Evolutionary conservation across 2,797 vertebrate genomes (phyloP), one percentile per base, ranked within the genome.

Genomic region (Phataginus tricuspis): DNA sequence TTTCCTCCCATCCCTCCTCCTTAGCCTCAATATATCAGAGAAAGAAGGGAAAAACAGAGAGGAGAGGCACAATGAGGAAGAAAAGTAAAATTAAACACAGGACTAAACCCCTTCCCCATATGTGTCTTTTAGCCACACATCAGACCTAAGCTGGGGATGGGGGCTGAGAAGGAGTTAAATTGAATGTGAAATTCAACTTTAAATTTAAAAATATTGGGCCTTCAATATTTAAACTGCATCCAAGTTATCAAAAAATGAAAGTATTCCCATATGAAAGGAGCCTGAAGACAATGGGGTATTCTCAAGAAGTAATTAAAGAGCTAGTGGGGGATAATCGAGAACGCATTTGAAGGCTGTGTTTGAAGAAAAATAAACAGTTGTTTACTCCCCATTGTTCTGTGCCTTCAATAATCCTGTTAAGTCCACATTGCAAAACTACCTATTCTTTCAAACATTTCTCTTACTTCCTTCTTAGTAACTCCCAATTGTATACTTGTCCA

Each of bases 251-350:
- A 45, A 45, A 86, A 66, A 45, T 31, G 13, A 91, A 93, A 92
- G 21, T 63, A 93, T 86, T 88, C 29, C 63, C 11, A 29, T 69
- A 79, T 69, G 74, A 83, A 85, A 89, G 37, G 64, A 49, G 15
- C 31, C 57, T 66, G 42, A 86, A 82, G 86, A 64, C 34, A 69
- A 57, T 13, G 11, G 16, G 15, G 21, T 79, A 51, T 42, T 23
- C 49, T 74, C 10, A 95, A 72, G 57, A 94, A 89, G 11, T 86
- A 89, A 83, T 86, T 91, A 89, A 84, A 92, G n/a, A 85, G 61
- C 71, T 31, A 63, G 55, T 7, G 5, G 66, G 6, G 10, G 39
- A 69, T 71, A 63, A 86, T 27, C 77, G 74, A 66, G 51, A 69
- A 16, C 21, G 31, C 89, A 68, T 72, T 61, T 94, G 83, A 93